These are phyloP conservation scores for Trissolcus basalis DNA, from an alignment of 1,140 invertebrate species.

Conservation along the genomic window DNA sequence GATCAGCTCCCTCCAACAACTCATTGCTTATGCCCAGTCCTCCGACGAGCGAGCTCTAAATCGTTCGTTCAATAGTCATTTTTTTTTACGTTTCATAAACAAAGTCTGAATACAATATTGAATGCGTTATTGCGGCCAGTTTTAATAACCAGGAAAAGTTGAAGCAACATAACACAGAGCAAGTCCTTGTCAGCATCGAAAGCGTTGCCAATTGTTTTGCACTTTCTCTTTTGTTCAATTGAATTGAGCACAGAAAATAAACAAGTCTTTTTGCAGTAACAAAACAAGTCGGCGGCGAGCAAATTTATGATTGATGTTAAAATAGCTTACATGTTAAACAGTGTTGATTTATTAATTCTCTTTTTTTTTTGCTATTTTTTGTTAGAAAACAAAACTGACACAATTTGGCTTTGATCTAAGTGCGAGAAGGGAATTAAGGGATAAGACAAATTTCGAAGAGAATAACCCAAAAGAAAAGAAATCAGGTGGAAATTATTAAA, in stretches of 20 bases:
- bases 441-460: constrained; percentile 34
- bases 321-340: too few species aligned
- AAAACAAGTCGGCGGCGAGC: constrained; percentile 12
- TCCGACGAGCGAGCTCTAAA: constrained; percentile 73
- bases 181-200: constrained; percentile 19
- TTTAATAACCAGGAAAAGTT: constrained; percentile 36
- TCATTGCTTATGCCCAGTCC: constrained; percentile 74
- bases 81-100: constrained; percentile 7
- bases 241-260: constrained; percentile 2
- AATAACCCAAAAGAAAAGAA: constrained; percentile 20
- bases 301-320: too few species aligned
- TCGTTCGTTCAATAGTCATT: constrained; percentile 55
- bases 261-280: background rate
- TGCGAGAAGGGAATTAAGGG: constrained; percentile 9
- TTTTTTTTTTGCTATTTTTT: too few species aligned
- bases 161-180: constrained; percentile 31
- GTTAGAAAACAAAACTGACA: too few species aligned
- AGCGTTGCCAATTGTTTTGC: constrained; percentile 39
- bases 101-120: constrained; percentile 27
- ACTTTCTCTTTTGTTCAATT: background rate
- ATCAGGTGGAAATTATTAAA: too few species aligned
- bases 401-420: too few species aligned
- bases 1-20: constrained; percentile 73
- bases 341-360: too few species aligned
- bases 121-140: constrained; percentile 40